phyloP scores from a whole-genome alignment of 2,888 invertebrate species.

The Stenichneumon culpator region DNA sequence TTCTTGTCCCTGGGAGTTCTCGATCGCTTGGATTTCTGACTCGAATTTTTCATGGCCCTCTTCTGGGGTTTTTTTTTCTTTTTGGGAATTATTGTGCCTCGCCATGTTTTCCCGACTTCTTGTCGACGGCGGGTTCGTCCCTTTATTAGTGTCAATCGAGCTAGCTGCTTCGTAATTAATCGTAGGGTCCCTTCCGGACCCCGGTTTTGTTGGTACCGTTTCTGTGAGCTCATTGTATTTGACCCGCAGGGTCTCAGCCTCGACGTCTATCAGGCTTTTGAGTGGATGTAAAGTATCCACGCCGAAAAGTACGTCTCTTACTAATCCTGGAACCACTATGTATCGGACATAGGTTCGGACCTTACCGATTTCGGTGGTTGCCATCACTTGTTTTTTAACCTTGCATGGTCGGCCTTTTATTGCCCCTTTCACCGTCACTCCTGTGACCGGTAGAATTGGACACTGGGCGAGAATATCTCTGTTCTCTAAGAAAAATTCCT shows the following conservation, averaged over 20 bases:
- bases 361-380: neutral
- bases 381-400: neutral
- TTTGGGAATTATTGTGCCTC: too few species aligned
- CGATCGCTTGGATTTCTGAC: too few species aligned
- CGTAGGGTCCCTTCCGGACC: neutral
- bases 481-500: too few species aligned
- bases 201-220: neutral
- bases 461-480: neutral
- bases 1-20: neutral
- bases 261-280: conserved; percentile 17
- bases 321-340: conserved; percentile 12
- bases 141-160: neutral
- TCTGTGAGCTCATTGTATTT: conserved; percentile 3
- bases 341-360: neutral
- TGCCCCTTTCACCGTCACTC: neutral
- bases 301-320: conserved; percentile 24
- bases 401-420: neutral
- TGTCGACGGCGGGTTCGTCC: too few species aligned
- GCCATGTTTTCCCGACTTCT: too few species aligned
- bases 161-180: neutral
- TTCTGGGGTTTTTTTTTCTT: too few species aligned
- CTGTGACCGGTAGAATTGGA: neutral
- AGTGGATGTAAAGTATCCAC: conserved; percentile 9
- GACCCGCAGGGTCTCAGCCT: neutral
- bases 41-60: too few species aligned